phyloP scores from a whole-genome alignment of 2,797 vertebrate species.

The Pachyuromys duprasi region DNA sequence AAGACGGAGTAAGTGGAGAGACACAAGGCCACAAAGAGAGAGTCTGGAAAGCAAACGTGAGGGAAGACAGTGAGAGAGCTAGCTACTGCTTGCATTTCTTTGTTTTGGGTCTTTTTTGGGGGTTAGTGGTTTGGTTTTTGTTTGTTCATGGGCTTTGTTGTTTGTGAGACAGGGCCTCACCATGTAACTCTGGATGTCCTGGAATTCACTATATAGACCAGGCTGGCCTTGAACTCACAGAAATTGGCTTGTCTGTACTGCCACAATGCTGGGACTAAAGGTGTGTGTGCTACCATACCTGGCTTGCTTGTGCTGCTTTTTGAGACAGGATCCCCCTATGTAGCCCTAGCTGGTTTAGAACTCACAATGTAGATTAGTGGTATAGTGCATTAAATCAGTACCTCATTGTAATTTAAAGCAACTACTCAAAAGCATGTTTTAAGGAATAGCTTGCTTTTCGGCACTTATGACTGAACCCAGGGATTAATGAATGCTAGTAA shows the following conservation, averaged over 20 bases:
- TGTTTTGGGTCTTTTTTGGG: not conserved
- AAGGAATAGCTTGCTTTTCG: not conserved
- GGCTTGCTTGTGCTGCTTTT: not conserved
- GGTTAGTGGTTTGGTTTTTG: not conserved
- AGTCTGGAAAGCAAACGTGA: not conserved
- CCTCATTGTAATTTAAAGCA: not conserved
- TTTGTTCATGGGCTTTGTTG: not conserved
- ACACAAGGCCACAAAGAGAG: not conserved
- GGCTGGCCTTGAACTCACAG: not conserved
- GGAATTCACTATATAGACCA: not conserved
- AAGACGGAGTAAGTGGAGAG: not conserved
- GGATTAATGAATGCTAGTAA: not conserved
- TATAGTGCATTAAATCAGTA: not conserved
- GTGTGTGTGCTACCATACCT: too few species aligned
- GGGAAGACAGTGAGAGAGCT: not conserved
- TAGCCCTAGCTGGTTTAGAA: not conserved
- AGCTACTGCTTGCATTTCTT: too few species aligned
- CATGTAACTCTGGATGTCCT: not conserved
- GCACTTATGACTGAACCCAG: not conserved
- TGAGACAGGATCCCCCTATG: not conserved
- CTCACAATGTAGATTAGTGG: not conserved
- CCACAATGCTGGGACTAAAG: not conserved
- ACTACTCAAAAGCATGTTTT: not conserved
- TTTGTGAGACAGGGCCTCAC: not conserved
- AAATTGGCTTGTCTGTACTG: not conserved